Conservation (phyloP, 2,113 vertebrate genomes). For the Willisornis vidua region DNA sequence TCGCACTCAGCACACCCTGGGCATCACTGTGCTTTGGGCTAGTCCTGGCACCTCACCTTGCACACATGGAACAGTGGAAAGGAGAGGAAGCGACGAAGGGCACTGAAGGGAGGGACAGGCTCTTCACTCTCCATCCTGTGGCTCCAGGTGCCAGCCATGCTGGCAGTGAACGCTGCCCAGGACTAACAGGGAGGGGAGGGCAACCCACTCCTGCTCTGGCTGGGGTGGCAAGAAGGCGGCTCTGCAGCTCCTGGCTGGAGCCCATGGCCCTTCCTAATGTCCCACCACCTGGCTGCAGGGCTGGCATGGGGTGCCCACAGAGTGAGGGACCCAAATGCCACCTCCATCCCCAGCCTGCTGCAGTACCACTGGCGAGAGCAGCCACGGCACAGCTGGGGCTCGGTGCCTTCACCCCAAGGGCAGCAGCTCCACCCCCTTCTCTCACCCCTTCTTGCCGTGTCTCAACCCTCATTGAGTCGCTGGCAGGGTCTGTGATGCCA, state of each 20-base stretch:
- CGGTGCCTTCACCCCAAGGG: not conserved
- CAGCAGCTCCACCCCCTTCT: not conserved
- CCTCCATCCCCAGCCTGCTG: not conserved
- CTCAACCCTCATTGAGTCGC: accelerated
- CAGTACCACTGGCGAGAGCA: accelerated
- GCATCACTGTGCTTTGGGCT: accelerated
- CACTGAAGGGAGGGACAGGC: not conserved
- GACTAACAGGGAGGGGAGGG: accelerated
- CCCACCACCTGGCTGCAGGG: accelerated
- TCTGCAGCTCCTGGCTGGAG: not conserved
- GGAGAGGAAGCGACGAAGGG: accelerated
- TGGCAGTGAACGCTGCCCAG: accelerated
- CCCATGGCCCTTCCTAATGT: accelerated
- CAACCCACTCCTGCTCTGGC: accelerated
- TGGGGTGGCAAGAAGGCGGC: accelerated
- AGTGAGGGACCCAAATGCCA: accelerated
- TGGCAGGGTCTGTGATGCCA: not conserved
- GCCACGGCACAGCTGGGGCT: accelerated
- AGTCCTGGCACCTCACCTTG: not conserved
- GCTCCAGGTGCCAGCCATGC: accelerated
- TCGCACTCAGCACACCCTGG: accelerated
- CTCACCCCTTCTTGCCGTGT: accelerated
- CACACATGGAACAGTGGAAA: accelerated
- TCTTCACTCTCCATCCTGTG: not conserved
- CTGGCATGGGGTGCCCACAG: accelerated